Evolutionary conservation across 2,113 vertebrate genomes (phyloP), one percentile per base, ranked within the genome.

Genomic region (Cynocephalus volans): DNA sequence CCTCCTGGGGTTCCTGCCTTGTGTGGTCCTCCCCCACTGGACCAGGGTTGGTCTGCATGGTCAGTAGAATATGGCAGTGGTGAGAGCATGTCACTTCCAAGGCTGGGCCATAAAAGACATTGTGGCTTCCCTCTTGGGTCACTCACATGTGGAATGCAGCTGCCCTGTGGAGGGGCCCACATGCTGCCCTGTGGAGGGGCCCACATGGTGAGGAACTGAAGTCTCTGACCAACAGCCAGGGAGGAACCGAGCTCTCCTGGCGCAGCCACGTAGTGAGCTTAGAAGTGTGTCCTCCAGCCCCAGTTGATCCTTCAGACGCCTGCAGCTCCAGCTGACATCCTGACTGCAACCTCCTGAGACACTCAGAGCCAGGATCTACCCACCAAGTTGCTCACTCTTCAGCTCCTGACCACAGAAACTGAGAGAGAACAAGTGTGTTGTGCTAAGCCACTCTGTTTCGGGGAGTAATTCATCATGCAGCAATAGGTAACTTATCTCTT

Each of bases 331-430:
- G 58, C 10, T 33, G 31, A 64, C 14, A 36, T 1, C 33, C 15
- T 45, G 31, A 33, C 6, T 54, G 41, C 6, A 60, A 75, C 13
- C 18, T 72, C 2, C 31, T 14, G 31, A 94, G 48, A 45, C 28
- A 45, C 36, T 8, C 21, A 36, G 45, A 73, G 19, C 14, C 48
- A 48, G 41, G 15, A 58, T 28, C 65, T 1, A 21, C n/a, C 45
- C 1, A 1, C 33, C 33, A 45, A 24, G 52, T 24, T 3, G 28
- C 9, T 13, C 9, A 4, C 48, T n/a, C 31, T 33, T 9, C 1
- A 15, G 19, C 8, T 73, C 48, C 54, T 41, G 36, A 54, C 73
- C 45, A 70, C 21, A 36, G 56, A 41, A 56, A 28, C n/a, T 28
- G 23, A 26, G 48, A 23, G 41, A 65, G 26, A 77, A 12, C 17